Evolutionary conservation across 1,140 invertebrate genomes (phyloP).

Genomic region (Andrena cerasifolii): DNA sequence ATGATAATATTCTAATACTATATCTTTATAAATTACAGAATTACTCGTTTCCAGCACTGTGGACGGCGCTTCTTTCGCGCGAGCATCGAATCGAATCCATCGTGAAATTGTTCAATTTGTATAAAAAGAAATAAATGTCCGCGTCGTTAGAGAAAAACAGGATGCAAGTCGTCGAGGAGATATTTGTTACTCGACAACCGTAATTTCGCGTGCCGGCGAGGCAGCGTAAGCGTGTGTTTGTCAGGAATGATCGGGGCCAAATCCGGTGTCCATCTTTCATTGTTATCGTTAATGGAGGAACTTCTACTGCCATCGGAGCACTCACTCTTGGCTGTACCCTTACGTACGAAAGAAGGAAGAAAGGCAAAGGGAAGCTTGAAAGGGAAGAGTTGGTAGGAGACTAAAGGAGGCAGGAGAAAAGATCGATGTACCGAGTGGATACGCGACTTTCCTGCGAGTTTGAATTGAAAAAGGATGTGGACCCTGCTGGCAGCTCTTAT

Average conservation of each 20-base stretch:
- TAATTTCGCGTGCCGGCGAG: conserved; percentile 50
- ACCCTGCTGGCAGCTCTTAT: conserved; percentile 61
- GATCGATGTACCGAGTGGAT: conserved; percentile 60
- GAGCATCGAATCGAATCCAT: neutral
- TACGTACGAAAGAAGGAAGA: conserved; percentile 49
- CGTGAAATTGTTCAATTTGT: neutral
- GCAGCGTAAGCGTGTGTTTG: conserved; percentile 64
- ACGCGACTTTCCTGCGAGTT: conserved; percentile 67
- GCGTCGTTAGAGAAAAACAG: conserved; percentile 6
- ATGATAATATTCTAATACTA: no score
- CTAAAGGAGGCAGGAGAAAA: conserved; percentile 8
- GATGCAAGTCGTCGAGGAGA: conserved; percentile 6
- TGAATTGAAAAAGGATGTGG: conserved; percentile 65
- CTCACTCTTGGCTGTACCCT: conserved; percentile 46
- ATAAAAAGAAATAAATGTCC: neutral
- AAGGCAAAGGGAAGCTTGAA: conserved; percentile 9
- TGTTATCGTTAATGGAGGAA: conserved; percentile 79
- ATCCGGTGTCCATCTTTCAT: conserved; percentile 75
- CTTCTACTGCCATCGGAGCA: conserved; percentile 62
- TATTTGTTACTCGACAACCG: conserved; percentile 38
- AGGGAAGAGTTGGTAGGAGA: conserved; percentile 1
- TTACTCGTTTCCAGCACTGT: no score
- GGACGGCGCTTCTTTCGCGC: neutral
- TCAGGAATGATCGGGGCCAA: conserved; percentile 67
- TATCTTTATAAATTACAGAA: no score